phyloP scores from a whole-genome alignment of 2,797 vertebrate species.

The Melanotaenia parkinsoni region DNA sequence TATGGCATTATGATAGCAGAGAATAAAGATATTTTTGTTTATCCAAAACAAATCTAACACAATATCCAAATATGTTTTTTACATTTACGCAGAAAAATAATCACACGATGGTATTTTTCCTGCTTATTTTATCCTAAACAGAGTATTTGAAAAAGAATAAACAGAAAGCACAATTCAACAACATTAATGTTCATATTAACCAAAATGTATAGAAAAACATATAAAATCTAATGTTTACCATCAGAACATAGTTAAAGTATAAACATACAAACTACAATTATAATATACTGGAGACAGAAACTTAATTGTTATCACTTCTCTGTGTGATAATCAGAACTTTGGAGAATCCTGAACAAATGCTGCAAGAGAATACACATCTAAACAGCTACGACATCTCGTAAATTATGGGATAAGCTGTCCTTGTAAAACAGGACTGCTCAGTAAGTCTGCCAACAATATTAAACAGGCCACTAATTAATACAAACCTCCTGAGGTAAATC shows the following conservation, averaged over 20 bases:
- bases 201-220: neutral
- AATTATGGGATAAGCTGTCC: neutral
- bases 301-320: neutral
- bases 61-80: conserved; percentile 11
- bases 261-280: neutral
- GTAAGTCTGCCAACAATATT: conserved; percentile 59
- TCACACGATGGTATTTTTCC: neutral
- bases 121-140: no score
- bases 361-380: conserved; percentile 1
- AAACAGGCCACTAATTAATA: conserved; percentile 78
- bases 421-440: conserved; percentile 26
- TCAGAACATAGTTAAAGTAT: neutral
- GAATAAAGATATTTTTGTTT: conserved; percentile 2
- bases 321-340: neutral
- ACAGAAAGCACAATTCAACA: neutral
- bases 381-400: conserved; percentile 6
- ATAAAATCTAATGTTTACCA: neutral
- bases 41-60: conserved; percentile 12
- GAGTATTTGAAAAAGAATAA: neutral
- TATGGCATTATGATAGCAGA: conserved; percentile 10
- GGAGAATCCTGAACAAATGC: neutral
- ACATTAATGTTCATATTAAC: neutral
- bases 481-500: conserved; percentile 73
- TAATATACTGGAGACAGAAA: neutral
- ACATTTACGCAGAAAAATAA: conserved; percentile 28